Evolutionary conservation across 2,113 vertebrate species (phyloP), one percentile per base, ranked within the genome.

Genomic region (Acanthisitta chloris): DNA sequence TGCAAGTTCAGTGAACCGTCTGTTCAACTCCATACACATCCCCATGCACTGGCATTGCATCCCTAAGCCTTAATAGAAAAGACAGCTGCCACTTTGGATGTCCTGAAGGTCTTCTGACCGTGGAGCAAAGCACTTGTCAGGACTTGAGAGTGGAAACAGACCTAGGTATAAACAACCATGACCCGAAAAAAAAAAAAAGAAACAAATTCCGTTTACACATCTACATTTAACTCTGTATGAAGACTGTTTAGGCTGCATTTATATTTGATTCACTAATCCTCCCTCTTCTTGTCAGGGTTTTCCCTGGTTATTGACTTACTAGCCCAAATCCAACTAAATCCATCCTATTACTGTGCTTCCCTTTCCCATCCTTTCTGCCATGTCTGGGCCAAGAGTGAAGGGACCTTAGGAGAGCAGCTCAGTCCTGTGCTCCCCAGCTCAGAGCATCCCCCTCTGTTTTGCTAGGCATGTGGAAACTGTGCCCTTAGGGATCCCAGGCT

Each of bases 21-120:
- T 0, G 0, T 43, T 74, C 23, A 33, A 59, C 17, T n/a, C 21
- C 14, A 24, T 16, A 19, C 20, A 11, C 12, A 5, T 16, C 16
- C 28, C 17, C 17, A 4, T 4, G 19, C 13, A 4, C 20, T 57
- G 57, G 15, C 31, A 36, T 20, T 2, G 0, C 23, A 54, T 5
- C 9, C 12, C 8, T 45, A 20, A 43, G 10, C 24, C 40, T 24
- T 28, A 49, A 20, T 4, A 34, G 72, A 77, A 61, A n/a, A 26
- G 54, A 4, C 6, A 64, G 21, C 59, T 83, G 55, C 33, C 42
- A 14, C 29, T 57, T 59, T 19, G 15, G 5, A 13, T 62, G 17
- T 70, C 58, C 29, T 72, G 62, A 43, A 33, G 8, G 26, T 81
- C 48, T 45, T 34, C 34, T 73, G 52, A 82, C 38, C 2, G 2